Evolutionary conservation across 2,797 vertebrate genomes (phyloP), one percentile per base, ranked within the genome.

Genomic region (Myoxocephalus aenaeus): DNA sequence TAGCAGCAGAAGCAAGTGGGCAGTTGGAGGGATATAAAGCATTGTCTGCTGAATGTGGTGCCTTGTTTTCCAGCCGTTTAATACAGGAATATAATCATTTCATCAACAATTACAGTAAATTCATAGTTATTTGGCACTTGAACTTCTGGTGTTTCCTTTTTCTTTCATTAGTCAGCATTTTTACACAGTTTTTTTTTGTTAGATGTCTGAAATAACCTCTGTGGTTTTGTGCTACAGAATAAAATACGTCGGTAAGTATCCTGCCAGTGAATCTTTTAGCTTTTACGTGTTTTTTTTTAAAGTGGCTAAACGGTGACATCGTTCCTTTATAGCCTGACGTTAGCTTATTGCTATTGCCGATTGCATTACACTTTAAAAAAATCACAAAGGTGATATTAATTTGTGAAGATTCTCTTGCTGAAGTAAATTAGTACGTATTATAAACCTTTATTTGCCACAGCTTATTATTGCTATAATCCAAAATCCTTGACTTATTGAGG

Each of bases 11-110:
- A 65, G 22, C 61, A 38, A 76, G 20, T 44, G 17, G 32, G 38
- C 56, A 65, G 72, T 86, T 75, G 10, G 65, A 56, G 46, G 71
- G 73, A 84, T 85, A 86, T 81, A 87, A 85, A 90, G 67, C 54
- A 56, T 64, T 79, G 75, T 91, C 83, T 80, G 53, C 57, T 81
- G 72, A 88, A 87, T 87, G 71, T 86, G 78, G 86, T 91, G 87
- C 87, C 85, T 92, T 86, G 81, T 81, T 78, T 72, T 59, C 73
- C 65, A 64, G 9, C 34, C 0, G 0, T 68, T 61, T 63, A 44
- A 65, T 36, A 32, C 57, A 62, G 61, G 15, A 70, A 32, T 64
- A 57, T 74, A 66, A 63, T 67, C 9, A 57, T 67, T 64, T 59
- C 20, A 51, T 71, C 34, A 72, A 22, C 27, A 46, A 34, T 53